These are phyloP conservation scores for Chrysotoxum bicinctum DNA, from an alignment of 2,888 invertebrate species.

Conservation along the genomic window DNA sequence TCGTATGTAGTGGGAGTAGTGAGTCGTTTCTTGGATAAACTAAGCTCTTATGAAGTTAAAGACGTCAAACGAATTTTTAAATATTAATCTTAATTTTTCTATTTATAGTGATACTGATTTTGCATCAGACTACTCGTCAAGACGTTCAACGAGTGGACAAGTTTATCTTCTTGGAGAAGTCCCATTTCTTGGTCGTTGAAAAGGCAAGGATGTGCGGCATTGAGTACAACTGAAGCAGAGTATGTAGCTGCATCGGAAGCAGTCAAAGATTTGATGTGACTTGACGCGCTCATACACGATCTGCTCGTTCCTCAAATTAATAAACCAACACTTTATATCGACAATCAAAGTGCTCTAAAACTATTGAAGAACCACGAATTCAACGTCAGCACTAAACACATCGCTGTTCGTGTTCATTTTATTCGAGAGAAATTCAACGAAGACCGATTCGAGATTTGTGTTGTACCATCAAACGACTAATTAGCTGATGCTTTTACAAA, in stretches of 20 bases:
- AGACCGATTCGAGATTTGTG: constrained; percentile 5
- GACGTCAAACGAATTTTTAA: constrained; percentile 20
- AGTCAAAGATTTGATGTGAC: no score
- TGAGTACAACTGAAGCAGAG: no score
- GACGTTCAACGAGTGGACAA: constrained; percentile 72
- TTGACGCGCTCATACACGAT: no score
- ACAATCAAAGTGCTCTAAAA: constrained; percentile 73
- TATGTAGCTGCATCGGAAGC: no score
- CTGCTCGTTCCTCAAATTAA: no score
- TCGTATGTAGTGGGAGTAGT: constrained; percentile 51
- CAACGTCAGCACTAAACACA: constrained; percentile 53
- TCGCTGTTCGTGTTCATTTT: constrained; percentile 8
- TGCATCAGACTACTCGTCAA: constrained; percentile 59
- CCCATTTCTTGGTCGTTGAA: constrained; percentile 76
- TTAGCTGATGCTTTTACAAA: constrained; percentile 17
- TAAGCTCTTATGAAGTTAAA: neutral
- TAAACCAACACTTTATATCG: constrained; percentile 55
- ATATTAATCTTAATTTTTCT: constrained; percentile 20
- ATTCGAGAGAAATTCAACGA: no score
- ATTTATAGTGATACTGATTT: constrained; percentile 69
- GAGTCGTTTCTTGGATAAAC: constrained; percentile 26
- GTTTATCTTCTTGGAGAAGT: constrained; percentile 72
- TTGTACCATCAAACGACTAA: constrained; percentile 9
- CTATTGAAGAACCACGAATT: constrained; percentile 73
- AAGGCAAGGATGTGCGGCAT: constrained; percentile 75